A percentile compares a stretch with the other conserved stretches of the same genome.
Conservation (phyloP, 2,797 vertebrate species). For the Lutjanus campechanus region DNA sequence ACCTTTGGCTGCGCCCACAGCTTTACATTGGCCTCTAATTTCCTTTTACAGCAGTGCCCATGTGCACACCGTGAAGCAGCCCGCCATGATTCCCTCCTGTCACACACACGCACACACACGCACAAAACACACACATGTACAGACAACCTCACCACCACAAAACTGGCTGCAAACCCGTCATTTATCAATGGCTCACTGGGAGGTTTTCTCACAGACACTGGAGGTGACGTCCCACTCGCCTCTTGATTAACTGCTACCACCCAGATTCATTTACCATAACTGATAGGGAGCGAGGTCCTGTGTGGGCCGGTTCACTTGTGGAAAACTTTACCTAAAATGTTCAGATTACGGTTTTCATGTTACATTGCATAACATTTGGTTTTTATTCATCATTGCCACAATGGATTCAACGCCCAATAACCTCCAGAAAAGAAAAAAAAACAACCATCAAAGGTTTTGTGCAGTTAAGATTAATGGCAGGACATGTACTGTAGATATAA, state of each 20-base stretch:
- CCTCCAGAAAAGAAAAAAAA: not conserved
- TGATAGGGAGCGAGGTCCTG: constrained; percentile 46
- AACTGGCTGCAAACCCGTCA: constrained; percentile 56
- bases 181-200: constrained; percentile 63
- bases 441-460: constrained; percentile 47
- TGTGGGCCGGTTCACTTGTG: constrained; percentile 38
- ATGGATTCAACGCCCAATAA: constrained; percentile 32
- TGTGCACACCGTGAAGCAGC: constrained; percentile 45
- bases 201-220: constrained; percentile 65
- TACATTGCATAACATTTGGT: constrained; percentile 42
- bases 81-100: constrained; percentile 12
- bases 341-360: constrained; percentile 33
- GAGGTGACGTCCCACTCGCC: constrained; percentile 58
- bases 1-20: constrained; percentile 61
- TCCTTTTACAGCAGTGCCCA: constrained; percentile 44
- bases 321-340: constrained; percentile 40
- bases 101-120: constrained; percentile 15
- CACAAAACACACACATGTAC: constrained; percentile 24
- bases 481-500: constrained; percentile 30
- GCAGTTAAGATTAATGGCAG: constrained; percentile 45
- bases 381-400: constrained; percentile 43
- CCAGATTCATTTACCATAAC: constrained; percentile 58
- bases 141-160: constrained; percentile 21
- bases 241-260: constrained; percentile 69
- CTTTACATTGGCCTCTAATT: constrained; percentile 77